Percentiles rank a stretch among this genome's conserved stretches.
phyloP scores from a whole-genome alignment of 2,113 vertebrate species.

The Bungarus multicinctus region DNA sequence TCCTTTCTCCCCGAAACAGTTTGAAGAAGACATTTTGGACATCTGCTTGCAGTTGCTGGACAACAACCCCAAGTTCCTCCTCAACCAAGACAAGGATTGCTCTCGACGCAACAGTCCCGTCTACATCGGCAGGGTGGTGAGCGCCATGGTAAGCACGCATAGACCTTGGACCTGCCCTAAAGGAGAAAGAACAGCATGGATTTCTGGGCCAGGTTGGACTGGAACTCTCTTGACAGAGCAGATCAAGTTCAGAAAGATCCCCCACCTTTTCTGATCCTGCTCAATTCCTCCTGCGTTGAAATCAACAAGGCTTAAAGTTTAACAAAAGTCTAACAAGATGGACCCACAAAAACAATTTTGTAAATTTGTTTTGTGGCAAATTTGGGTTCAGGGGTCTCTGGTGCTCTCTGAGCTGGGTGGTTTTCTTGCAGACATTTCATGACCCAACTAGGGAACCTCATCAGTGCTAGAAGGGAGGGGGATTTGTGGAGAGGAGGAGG shows the following conservation, averaged over 20 bases:
- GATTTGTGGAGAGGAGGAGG: too few species aligned
- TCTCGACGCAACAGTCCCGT: constrained; percentile 72
- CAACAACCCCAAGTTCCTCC: constrained; percentile 80
- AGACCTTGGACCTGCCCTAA: not conserved
- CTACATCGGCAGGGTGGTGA: constrained; percentile 83
- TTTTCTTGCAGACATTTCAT: not conserved
- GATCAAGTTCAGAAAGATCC: not conserved
- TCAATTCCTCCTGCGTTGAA: not conserved
- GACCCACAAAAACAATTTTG: not conserved
- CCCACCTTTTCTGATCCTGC: not conserved
- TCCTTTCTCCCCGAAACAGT: constrained; percentile 63
- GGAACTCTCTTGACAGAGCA: not conserved
- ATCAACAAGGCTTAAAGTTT: not conserved
- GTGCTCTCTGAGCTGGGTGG: not conserved
- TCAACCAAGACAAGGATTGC: constrained; percentile 71
- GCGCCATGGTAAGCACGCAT: constrained; percentile 79
- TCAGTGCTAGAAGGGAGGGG: too few species aligned
- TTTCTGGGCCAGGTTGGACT: not conserved
- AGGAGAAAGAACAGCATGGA: not conserved
- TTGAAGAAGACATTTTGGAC: constrained; percentile 78
- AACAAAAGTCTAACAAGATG: not conserved
- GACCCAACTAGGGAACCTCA: too few species aligned
- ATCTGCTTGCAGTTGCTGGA: constrained; percentile 82
- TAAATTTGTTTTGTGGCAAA: not conserved
- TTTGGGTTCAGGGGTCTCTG: not conserved